Evolutionary conservation across 2,888 invertebrate genomes (phyloP), one percentile per base, ranked within the genome.

Genomic region (Drosophila mercatorum): DNA sequence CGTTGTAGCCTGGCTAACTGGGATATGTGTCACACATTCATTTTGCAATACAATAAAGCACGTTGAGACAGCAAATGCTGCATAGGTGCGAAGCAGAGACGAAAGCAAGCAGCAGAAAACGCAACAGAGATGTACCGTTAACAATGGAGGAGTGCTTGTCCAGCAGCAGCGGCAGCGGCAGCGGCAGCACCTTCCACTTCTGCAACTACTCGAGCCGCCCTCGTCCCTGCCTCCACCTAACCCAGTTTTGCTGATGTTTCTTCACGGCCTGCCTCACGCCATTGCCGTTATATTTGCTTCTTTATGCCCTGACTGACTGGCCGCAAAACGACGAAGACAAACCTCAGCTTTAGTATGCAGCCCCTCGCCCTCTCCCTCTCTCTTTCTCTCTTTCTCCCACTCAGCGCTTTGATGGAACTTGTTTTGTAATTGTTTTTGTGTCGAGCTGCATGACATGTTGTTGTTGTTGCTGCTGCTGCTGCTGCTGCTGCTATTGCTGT

Each of bases 401-500:
- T n/a, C 66, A 72, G 46, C 53, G 68, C 64, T 77, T 75, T 81
- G 74, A 78, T 72, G 72, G 51, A 84, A 84, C 89, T 87, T 81
- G 85, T 72, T 81, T 78, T 81, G 84, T 89, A 84, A 88, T 89
- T 84, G 89, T 81, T 84, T 83, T 87, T 85, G 75, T 81, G 78
- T 78, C 70, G 70, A 71, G 79, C 52, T 64, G 62, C 55, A 28
- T 58, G 53, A 41, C 34, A 63, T 44, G 62, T 60, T 70, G 51
- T 53, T 75, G 46, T 47, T 71, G 12, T 34, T 70, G 46, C 44
- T 74, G 38, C 36, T 69, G 36, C 11, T 70, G 46, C 44, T 74
- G 38, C 36, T 69, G 36, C 11, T 44, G 44, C 22, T 44, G 41
- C 51, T 17, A 17, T 17, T 36, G 40, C 68, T 65, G 14, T 22